phyloP scores from a whole-genome alignment of 2,113 vertebrate species.

The Nyctibius bracteatus region DNA sequence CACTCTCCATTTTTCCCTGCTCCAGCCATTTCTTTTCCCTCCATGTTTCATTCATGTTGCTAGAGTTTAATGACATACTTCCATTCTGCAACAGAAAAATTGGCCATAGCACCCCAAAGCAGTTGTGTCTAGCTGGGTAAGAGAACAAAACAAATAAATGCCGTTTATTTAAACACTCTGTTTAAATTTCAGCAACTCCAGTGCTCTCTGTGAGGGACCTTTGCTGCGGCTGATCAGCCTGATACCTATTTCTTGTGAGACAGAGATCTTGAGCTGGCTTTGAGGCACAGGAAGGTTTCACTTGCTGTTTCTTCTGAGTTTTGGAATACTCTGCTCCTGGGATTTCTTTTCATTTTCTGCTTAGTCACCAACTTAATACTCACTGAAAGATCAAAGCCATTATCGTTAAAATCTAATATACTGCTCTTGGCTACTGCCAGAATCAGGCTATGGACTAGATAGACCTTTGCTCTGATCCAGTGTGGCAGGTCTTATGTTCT shows the following conservation, averaged over 20 bases:
- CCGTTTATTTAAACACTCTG: accelerated
- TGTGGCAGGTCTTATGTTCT: constrained; percentile 22
- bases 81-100: background rate
- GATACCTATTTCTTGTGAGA: background rate
- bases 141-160: background rate
- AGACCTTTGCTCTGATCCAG: constrained; percentile 45
- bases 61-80: background rate
- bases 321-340: background rate
- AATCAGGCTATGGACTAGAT: background rate
- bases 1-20: background rate
- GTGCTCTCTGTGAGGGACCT: background rate
- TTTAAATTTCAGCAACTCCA: background rate
- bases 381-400: constrained; percentile 40
- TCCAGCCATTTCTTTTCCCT: background rate
- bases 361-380: constrained; percentile 21
- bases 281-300: background rate
- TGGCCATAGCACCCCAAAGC: background rate
- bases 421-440: constrained; percentile 24
- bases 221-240: background rate
- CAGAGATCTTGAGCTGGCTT: background rate
- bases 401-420: constrained; percentile 20
- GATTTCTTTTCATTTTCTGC: constrained; percentile 2
- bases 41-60: accelerated
- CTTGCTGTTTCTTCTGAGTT: background rate
- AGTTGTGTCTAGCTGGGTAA: background rate